These are phyloP conservation scores for Apamea sordens DNA, from an alignment of 2,888 invertebrate genomes.

Conservation along the genomic window DNA sequence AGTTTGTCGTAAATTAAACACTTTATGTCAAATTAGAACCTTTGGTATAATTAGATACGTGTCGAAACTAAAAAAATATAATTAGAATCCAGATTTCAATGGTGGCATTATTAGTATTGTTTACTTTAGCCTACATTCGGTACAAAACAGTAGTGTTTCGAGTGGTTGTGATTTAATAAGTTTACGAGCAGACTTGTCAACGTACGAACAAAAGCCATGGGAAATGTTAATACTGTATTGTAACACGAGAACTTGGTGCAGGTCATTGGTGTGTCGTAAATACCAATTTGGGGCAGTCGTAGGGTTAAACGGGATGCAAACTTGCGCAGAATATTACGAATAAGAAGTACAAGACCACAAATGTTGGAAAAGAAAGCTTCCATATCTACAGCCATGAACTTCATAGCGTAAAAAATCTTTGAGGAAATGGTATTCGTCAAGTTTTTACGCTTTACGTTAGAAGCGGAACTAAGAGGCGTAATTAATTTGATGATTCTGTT, in stretches of 20 bases:
- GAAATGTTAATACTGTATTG: constrained; percentile 72
- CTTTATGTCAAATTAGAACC: constrained; percentile 9
- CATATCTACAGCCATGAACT: not conserved
- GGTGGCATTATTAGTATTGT: constrained; percentile 38
- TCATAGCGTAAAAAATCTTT: constrained; percentile 21
- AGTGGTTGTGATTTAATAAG: constrained; percentile 71
- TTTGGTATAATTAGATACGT: constrained; percentile 10
- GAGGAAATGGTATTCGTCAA: constrained; percentile 44
- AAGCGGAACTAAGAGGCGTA: constrained; percentile 56
- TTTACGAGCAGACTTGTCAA: constrained; percentile 79
- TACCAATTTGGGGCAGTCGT: constrained; percentile 73
- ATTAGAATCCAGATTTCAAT: constrained; percentile 14
- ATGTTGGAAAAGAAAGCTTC: constrained; percentile 2
- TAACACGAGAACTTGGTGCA: constrained; percentile 71
- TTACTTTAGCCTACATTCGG: constrained; percentile 36
- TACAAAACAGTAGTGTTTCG: constrained; percentile 50
- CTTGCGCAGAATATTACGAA: constrained; percentile 16
- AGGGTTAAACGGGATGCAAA: constrained; percentile 55
- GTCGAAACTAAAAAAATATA: constrained; percentile 9
- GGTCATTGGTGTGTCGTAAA: constrained; percentile 78
- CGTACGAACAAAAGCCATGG: constrained; percentile 75
- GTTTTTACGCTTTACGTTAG: constrained; percentile 48
- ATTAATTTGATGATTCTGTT: constrained; percentile 55
- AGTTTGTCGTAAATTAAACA: constrained; percentile 21
- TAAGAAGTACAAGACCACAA: not conserved